Percentiles rank a stretch among this genome's conserved stretches.
Conservation (phyloP, 2,113 vertebrate species). For the Sminthopsis crassicaudata region DNA sequence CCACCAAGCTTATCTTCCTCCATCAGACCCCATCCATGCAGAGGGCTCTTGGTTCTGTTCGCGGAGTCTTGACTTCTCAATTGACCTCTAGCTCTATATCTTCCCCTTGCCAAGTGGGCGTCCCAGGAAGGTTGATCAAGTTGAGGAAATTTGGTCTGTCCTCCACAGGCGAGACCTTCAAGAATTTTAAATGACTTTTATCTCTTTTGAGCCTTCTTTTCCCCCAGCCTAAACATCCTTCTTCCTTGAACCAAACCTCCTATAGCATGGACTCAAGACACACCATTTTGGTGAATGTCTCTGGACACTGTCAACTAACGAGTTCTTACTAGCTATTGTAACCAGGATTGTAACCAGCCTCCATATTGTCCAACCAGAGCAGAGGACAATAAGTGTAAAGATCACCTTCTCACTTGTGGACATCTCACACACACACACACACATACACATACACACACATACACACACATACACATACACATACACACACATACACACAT, state of each 20-base stretch:
- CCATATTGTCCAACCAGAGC: neutral
- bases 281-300: too few relatives aligned
- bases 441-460: too few relatives aligned
- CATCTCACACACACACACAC: neutral
- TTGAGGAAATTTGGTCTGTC: neutral
- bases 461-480: too few relatives aligned
- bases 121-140: neutral
- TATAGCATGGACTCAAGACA: neutral
- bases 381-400: neutral
- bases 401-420: neutral
- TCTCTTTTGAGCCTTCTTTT: neutral
- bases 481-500: too few relatives aligned
- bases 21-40: neutral
- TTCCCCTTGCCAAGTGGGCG: neutral
- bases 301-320: neutral
- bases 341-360: neutral
- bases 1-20: neutral
- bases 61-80: neutral
- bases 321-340: neutral
- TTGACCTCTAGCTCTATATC: neutral
- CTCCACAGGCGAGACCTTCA: neutral
- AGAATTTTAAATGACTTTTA: neutral
- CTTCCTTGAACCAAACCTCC: neutral
- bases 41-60: neutral
- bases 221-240: neutral